A percentile compares a stretch with the other conserved stretches of the same genome.
Evolutionary conservation across 2,113 vertebrate species (phyloP).

Genomic region (Crotalus helleri): DNA sequence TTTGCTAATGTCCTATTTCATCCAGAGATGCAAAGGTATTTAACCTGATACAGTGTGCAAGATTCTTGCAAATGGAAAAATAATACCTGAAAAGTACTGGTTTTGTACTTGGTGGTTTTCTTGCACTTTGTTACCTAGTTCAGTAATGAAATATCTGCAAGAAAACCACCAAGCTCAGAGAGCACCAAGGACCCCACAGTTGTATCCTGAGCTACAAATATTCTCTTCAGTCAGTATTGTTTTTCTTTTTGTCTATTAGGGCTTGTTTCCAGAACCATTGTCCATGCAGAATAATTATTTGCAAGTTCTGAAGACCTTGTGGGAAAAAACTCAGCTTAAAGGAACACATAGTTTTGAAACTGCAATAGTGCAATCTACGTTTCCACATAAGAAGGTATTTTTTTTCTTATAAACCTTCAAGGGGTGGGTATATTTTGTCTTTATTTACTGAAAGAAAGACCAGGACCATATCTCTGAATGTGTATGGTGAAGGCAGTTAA

Average conservation of each 20-base stretch:
- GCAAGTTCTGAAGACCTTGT: slow-evolving; percentile 79
- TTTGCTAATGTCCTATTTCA: background rate
- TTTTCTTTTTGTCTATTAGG: slow-evolving; percentile 63
- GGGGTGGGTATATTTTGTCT: background rate
- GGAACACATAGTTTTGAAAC: slow-evolving; percentile 83
- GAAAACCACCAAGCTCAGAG: background rate
- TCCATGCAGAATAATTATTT: slow-evolving; percentile 74
- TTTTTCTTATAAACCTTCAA: background rate
- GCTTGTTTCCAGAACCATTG: slow-evolving; percentile 79
- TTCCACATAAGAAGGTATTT: slow-evolving; percentile 85
- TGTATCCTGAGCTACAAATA: background rate
- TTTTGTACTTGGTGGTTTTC: background rate
- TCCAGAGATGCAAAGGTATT: background rate
- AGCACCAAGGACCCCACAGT: background rate
- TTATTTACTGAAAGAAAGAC: background rate
- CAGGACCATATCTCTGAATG: too few relatives aligned
- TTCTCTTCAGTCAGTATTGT: background rate
- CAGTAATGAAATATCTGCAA: background rate
- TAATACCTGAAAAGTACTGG: background rate
- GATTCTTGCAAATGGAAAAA: background rate
- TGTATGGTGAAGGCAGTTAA: background rate
- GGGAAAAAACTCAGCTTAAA: slow-evolving; percentile 84
- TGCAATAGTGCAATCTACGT: slow-evolving; percentile 82
- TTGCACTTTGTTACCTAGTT: background rate
- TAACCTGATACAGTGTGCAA: background rate